phyloP scores from a whole-genome alignment of 2,113 vertebrate genomes.

The Cheilinus undulatus region DNA sequence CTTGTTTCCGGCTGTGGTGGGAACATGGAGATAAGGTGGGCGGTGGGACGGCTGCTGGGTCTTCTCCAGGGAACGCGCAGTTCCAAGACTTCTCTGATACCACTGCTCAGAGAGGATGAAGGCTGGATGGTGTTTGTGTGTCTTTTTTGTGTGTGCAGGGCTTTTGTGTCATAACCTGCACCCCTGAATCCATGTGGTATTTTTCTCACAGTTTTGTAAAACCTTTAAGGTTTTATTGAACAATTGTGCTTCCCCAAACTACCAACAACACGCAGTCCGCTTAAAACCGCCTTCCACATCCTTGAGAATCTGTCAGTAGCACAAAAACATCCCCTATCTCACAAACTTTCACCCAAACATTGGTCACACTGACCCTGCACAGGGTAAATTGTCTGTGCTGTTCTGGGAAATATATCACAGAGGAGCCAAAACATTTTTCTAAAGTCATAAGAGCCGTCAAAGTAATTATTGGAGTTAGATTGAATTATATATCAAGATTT shows the following conservation, averaged over 20 bases:
- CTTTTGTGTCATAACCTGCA: constrained; percentile 10
- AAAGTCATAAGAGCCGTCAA: constrained; percentile 16
- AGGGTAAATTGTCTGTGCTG: constrained; percentile 16
- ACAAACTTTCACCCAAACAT: constrained; percentile 46
- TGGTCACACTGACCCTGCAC: constrained; percentile 60
- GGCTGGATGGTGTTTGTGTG: constrained; percentile 26
- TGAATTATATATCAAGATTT: constrained; percentile 41
- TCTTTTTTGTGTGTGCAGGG: not conserved
- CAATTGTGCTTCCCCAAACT: constrained; percentile 37
- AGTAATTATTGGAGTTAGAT: constrained; percentile 37
- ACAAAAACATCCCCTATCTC: constrained; percentile 35
- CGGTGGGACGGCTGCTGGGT: constrained; percentile 52
- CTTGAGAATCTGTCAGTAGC: constrained; percentile 21
- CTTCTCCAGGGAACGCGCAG: constrained; percentile 80
- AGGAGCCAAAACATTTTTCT: constrained; percentile 5
- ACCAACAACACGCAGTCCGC: not conserved
- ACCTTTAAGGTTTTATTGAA: constrained; percentile 28
- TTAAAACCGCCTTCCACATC: constrained; percentile 6
- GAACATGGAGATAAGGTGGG: constrained; percentile 73
- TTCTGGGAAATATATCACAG: not conserved
- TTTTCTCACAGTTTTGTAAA: constrained; percentile 20
- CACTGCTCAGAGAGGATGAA: constrained; percentile 49
- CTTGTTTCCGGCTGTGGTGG: constrained; percentile 65
- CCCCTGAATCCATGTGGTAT: constrained; percentile 8
- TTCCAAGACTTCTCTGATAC: constrained; percentile 73